Evolutionary conservation across 2,888 invertebrate genomes (phyloP).

Genomic region (Alsophila aescularia): DNA sequence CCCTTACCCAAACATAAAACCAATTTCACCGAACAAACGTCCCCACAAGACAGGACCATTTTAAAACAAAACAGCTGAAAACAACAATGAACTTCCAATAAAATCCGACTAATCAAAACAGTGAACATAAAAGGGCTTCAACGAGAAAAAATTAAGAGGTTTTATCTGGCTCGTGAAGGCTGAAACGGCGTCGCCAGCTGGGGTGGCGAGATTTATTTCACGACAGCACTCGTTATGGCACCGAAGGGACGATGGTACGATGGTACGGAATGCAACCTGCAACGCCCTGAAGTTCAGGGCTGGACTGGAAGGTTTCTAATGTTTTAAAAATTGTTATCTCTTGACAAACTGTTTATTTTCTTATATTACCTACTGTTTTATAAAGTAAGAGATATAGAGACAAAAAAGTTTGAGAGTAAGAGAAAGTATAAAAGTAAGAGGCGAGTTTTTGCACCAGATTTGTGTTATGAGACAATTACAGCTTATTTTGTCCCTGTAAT

Average conservation of each 20-base stretch:
- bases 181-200: constrained; percentile 60
- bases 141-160: constrained; percentile 78
- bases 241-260: constrained; percentile 72
- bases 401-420: no score
- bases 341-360: background rate
- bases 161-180: constrained; percentile 75
- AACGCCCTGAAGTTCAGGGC: constrained; percentile 46
- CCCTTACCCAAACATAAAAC: constrained; percentile 14
- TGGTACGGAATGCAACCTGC: constrained; percentile 70
- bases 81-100: constrained; percentile 58
- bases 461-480: no score
- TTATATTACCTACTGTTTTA: no score
- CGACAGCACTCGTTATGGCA: constrained; percentile 77
- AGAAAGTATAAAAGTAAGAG: no score
- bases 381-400: no score
- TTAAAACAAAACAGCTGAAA: constrained; percentile 28
- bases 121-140: constrained; percentile 40
- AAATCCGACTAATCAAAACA: constrained; percentile 72
- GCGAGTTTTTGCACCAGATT: no score
- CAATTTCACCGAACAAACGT: constrained; percentile 23
- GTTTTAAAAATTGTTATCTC: background rate
- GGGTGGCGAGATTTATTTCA: constrained; percentile 82
- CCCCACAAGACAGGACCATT: constrained; percentile 23
- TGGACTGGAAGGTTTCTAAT: constrained; percentile 27
- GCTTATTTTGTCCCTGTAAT: no score